Percentiles rank a stretch among this genome's conserved stretches.
phyloP scores from a whole-genome alignment of 1,140 invertebrate genomes.

The Sycobia sp. region DNA sequence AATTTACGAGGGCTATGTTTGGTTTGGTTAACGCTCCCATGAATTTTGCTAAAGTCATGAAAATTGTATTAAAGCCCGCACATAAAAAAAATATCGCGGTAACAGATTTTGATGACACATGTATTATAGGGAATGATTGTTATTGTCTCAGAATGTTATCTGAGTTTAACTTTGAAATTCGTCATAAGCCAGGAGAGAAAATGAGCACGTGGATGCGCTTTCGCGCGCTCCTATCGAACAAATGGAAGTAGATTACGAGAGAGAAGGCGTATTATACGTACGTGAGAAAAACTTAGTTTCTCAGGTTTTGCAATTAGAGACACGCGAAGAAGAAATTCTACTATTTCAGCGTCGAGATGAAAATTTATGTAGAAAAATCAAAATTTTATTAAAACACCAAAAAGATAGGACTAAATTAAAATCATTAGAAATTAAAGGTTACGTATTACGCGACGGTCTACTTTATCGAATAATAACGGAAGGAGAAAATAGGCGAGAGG shows the following conservation, averaged over 20 bases:
- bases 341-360: constrained; percentile 28
- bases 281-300: too few species aligned
- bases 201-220: constrained; percentile 1
- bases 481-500: not conserved
- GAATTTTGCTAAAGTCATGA: constrained; percentile 14
- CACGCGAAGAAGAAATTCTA: constrained; percentile 24
- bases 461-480: not conserved
- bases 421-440: constrained; percentile 16
- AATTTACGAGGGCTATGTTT: constrained; percentile 34
- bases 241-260: not conserved
- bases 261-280: too few species aligned
- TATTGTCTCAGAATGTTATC: not conserved
- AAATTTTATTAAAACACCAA: constrained; percentile 3
- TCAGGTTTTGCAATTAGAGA: too few species aligned
- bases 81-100: constrained; percentile 4
- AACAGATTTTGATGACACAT: constrained; percentile 15
- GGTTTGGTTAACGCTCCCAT: constrained; percentile 21
- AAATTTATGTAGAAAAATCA: not conserved
- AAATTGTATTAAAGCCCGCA: not conserved
- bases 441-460: constrained; percentile 19
- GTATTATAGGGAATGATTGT: constrained; percentile 2
- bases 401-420: not conserved
- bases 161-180: not conserved
- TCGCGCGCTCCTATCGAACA: not conserved
- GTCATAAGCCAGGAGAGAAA: not conserved